These are phyloP conservation scores for Mormoops blainvillei DNA, from an alignment of 2,113 vertebrate species.

Conservation along the genomic window DNA sequence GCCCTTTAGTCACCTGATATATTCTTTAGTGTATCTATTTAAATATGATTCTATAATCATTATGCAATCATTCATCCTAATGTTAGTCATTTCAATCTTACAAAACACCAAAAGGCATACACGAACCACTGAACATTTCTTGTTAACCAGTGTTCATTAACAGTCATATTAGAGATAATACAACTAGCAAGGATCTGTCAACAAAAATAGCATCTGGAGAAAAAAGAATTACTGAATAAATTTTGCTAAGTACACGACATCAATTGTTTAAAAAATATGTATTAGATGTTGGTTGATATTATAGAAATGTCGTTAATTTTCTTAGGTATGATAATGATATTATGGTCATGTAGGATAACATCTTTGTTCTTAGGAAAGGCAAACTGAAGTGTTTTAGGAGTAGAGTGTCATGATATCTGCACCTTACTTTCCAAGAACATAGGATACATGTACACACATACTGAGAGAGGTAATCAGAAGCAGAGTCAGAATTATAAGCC, in stretches of 20 bases:
- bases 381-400: neutral
- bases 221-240: neutral
- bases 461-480: neutral
- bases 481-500: neutral
- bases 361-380: neutral
- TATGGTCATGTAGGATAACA: neutral
- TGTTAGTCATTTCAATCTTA: neutral
- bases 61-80: neutral
- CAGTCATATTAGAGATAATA: neutral
- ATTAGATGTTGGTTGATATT: neutral
- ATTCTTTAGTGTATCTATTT: neutral
- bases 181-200: neutral
- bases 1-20: neutral
- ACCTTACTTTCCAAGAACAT: constrained; percentile 27
- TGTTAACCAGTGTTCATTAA: neutral
- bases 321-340: neutral
- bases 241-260: neutral
- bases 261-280: neutral
- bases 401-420: neutral
- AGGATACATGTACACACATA: neutral
- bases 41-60: neutral
- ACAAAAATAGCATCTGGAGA: neutral
- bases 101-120: neutral
- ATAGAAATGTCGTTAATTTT: neutral
- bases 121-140: neutral